A percentile compares a stretch with the other conserved stretches of the same genome.
These are phyloP conservation scores for Tamandua tetradactyla DNA, from an alignment of 2,797 vertebrate species.

Conservation along the genomic window DNA sequence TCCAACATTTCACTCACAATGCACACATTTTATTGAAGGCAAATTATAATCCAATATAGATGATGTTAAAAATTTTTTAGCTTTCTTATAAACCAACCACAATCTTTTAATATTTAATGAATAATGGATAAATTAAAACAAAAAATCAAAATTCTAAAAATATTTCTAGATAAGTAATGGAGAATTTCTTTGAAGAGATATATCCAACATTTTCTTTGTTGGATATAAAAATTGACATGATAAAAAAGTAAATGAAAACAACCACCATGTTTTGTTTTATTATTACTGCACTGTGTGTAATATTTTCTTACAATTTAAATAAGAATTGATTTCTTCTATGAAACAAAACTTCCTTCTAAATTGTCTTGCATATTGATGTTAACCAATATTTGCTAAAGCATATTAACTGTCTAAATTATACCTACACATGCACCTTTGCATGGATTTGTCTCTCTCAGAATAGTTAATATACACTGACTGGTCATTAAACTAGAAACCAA, in stretches of 20 bases:
- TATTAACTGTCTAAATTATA: neutral
- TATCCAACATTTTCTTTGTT: too few species aligned
- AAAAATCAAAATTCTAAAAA: neutral
- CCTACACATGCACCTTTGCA: neutral
- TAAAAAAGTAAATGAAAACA: neutral
- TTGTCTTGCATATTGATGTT: neutral
- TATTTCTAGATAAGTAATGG: neutral
- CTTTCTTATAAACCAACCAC: neutral
- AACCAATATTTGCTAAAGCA: neutral
- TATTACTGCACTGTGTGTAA: neutral
- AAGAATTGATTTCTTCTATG: neutral
- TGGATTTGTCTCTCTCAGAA: neutral
- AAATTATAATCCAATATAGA: neutral
- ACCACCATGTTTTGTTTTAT: neutral
- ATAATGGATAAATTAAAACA: neutral
- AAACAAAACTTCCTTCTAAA: neutral
- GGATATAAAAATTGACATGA: constrained; percentile 6
- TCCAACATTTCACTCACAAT: neutral
- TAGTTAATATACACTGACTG: neutral
- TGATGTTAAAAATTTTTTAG: neutral
- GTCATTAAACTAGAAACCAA: neutral
- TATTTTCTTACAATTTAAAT: neutral
- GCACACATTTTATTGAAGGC: neutral
- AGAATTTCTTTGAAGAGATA: neutral
- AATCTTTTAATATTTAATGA: neutral